Percentiles rank a stretch among this genome's conserved stretches.
phyloP scores from a whole-genome alignment of 2,888 invertebrate genomes.

The Oxytorus armatus region DNA sequence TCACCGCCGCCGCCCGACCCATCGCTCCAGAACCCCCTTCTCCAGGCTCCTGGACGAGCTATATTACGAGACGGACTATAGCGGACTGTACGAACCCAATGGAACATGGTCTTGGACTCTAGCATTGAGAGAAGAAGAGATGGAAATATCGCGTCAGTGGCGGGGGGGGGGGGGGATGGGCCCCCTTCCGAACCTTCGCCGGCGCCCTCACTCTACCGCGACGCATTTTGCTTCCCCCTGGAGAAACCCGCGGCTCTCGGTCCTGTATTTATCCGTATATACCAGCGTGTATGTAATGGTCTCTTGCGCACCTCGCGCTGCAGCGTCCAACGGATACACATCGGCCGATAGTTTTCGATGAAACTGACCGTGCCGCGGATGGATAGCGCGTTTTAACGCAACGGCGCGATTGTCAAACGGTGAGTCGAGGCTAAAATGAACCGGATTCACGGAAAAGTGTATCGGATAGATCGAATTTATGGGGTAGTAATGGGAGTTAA shows the following conservation, averaged over 20 bases:
- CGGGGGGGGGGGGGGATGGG: conserved; percentile 22
- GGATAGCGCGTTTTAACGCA: too few species aligned
- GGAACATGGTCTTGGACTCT: conserved; percentile 34
- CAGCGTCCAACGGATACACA: conserved; percentile 15
- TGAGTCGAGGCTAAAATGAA: too few species aligned
- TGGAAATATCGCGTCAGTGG: conserved; percentile 47
- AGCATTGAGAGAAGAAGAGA: conserved; percentile 45
- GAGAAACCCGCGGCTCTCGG: conserved; percentile 41
- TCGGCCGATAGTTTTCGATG: conserved; percentile 23
- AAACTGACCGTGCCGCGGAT: conserved; percentile 44
- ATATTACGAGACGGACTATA: conserved; percentile 54
- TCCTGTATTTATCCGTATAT: conserved; percentile 27
- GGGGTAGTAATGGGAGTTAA: too few species aligned
- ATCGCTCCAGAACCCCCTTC: conserved; percentile 48
- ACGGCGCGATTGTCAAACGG: too few species aligned
- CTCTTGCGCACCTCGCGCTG: conserved; percentile 20
- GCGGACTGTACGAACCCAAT: conserved; percentile 17
- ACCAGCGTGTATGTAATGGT: conserved; percentile 4
- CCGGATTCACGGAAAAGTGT: too few species aligned
- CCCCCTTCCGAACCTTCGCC: conserved; percentile 62
- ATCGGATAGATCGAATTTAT: too few species aligned
- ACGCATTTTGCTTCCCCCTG: conserved; percentile 49
- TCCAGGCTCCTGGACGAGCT: conserved; percentile 46
- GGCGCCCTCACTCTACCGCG: conserved; percentile 42
- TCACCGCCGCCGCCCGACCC: too few species aligned